Evolutionary conservation across 2,888 invertebrate species (phyloP).

Genomic region (Drosophila prolongata): DNA sequence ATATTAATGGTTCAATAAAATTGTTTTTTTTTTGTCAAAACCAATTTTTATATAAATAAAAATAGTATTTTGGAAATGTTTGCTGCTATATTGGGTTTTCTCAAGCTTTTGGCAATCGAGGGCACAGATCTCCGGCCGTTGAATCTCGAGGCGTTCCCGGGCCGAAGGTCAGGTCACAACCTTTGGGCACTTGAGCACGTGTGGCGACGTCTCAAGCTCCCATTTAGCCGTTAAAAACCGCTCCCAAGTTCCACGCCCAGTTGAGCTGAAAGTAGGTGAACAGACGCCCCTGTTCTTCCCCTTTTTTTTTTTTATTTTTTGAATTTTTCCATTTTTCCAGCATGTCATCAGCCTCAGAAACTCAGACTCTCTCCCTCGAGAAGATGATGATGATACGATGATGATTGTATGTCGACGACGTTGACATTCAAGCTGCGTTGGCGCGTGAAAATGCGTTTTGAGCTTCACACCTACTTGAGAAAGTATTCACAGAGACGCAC

Average conservation of each 20-base stretch:
- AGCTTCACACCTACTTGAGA: slow-evolving; percentile 74
- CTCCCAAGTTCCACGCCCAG: slow-evolving; percentile 33
- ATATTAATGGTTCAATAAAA: no score
- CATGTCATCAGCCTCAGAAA: slow-evolving; percentile 22
- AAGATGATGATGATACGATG: slow-evolving; percentile 17
- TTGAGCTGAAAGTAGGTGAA: slow-evolving; percentile 64
- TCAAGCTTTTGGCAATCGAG: slow-evolving; percentile 2
- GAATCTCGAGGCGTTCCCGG: not conserved
- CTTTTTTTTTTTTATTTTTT: not conserved
- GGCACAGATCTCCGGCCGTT: slow-evolving; percentile 2
- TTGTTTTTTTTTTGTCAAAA: no score
- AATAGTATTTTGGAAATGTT: not conserved
- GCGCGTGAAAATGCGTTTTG: slow-evolving; percentile 78
- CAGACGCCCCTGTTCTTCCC: slow-evolving; percentile 39
- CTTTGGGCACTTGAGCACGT: slow-evolving; percentile 73
- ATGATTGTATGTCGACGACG: slow-evolving; percentile 35
- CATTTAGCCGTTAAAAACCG: slow-evolving; percentile 26
- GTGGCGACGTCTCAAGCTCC: slow-evolving; percentile 68
- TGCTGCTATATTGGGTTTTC: not conserved
- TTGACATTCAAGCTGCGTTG: slow-evolving; percentile 72
- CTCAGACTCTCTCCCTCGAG: slow-evolving; percentile 19
- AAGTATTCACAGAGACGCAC: slow-evolving; percentile 18
- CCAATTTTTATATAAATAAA: no score
- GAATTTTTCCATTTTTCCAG: slow-evolving; percentile 26
- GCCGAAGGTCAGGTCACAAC: slow-evolving; percentile 11